Evolutionary conservation across 2,113 vertebrate genomes (phyloP).

Genomic region (Amphilophus citrinellus): DNA sequence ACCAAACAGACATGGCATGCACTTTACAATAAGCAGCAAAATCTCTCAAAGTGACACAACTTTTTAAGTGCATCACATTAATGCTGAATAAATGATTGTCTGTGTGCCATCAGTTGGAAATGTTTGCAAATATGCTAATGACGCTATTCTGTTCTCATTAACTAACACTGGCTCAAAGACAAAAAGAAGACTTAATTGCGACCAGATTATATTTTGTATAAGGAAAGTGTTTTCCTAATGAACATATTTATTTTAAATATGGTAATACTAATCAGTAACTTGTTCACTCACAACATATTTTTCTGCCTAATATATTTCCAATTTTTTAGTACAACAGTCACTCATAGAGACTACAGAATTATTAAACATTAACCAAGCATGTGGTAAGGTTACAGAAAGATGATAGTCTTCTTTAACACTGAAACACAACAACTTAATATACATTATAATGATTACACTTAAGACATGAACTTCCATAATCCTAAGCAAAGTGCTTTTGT

Average conservation of each 20-base stretch:
- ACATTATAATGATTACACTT: background rate
- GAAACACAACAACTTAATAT: too few relatives aligned
- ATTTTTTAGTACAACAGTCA: background rate
- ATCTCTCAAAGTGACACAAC: constrained; percentile 45
- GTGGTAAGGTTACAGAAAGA: background rate
- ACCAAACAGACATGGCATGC: constrained; percentile 23
- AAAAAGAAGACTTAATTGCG: background rate
- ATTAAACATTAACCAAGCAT: background rate
- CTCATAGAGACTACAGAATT: background rate
- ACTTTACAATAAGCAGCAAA: constrained; percentile 23
- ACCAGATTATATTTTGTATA: background rate
- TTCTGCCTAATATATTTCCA: background rate
- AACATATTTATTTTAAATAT: background rate
- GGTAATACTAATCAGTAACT: background rate
- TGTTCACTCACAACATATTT: background rate
- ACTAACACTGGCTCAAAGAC: background rate
- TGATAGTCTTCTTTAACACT: background rate
- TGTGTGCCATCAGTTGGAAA: background rate
- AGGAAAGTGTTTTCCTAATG: background rate
- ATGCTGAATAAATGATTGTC: constrained; percentile 20
- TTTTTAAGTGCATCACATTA: constrained; percentile 33
- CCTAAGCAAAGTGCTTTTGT: background rate
- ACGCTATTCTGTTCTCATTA: background rate
- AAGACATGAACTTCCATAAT: background rate
- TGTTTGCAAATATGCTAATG: constrained; percentile 34